Evolutionary conservation across 2,888 invertebrate species (phyloP), one percentile per base, ranked within the genome.

Genomic region (Ochropleura leucogaster): DNA sequence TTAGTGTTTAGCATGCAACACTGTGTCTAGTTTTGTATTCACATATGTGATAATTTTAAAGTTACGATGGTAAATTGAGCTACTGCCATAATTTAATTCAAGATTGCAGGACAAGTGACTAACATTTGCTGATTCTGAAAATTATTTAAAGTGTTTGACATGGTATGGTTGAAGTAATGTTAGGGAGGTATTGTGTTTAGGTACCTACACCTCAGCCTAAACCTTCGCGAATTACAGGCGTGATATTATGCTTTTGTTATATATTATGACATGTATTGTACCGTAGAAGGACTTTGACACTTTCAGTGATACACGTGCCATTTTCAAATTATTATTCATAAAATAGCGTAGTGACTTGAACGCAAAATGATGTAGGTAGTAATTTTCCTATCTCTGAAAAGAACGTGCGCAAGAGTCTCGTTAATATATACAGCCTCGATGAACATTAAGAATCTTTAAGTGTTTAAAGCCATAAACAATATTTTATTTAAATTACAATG

Each of bases 341-440:
- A 53, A 77, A 63, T 57, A 46, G 62, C 10, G 18, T 65, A 68
- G 8, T 44, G 46, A 30, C 30, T 30, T 30, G 30, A 49, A 42
- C 14, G n/a, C 40, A 62, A 76, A 66, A 49, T 40, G 9, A 60
- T 55, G 44, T 66, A 63, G 30, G n/a, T 64, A 55, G 42, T 78
- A 44, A 71, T 83, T 79, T 83, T 83, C 59, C 59, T 16, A 64
- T 64, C 14, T 63, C 51, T 79, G 62, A 59, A 84, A 80, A 69
- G 18, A 47, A 79, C 57, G n/a, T 49, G 63, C 79, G 66, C 72
- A 70, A 46, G 66, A 79, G 49, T 63, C 59, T 77, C 42, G 65
- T 83, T 83, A 78, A 79, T 83, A 63, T 83, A 79, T 83, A 70
- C 79, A 79, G 20, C 62, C 83, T 80, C 67, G 40, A 59, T 59